Percentiles rank a stretch among this genome's conserved stretches.
Evolutionary conservation across 2,113 vertebrate genomes (phyloP).

Genomic region (Xenopus tropicalis): UCB_Xtro_10.0 CM004447.2:157845501-157846000

Average conservation of each 20-base stretch:
- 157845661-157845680: too few species aligned
- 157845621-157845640: too few species aligned
- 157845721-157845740: background rate
- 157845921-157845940: background rate
- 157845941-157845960: background rate
- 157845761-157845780: background rate
- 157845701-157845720: background rate
- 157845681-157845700: background rate
- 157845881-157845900: background rate
- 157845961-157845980: accelerated
- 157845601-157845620: too few species aligned
- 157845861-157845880: background rate
- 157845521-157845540: too few species aligned
- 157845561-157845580: too few species aligned
- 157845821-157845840: background rate
- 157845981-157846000: constrained; percentile 1
- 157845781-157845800: background rate
- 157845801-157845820: background rate
- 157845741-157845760: background rate
- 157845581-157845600: too few species aligned
- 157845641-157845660: too few species aligned
- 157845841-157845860: background rate
- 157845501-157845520: too few species aligned
- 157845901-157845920: background rate
- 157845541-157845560: too few species aligned